Evolutionary conservation across 2,797 vertebrate species (phyloP).

Genomic region (Podarcis lilfordi): DNA sequence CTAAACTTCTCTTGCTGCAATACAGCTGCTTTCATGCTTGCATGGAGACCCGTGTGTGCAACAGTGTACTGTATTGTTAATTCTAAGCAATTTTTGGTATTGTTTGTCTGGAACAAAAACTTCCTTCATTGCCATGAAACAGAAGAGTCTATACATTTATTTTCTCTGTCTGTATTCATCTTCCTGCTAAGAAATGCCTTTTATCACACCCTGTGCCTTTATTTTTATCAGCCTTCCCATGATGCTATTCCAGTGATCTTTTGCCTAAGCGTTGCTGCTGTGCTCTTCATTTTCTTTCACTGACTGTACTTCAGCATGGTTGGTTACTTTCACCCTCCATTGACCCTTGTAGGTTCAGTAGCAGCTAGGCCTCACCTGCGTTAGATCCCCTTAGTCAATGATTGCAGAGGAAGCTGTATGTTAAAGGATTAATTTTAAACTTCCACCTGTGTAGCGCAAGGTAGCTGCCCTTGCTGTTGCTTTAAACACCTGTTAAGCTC

Average conservation of each 20-base stretch:
- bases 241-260: conserved; percentile 31
- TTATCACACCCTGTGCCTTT: conserved; percentile 26
- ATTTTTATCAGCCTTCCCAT: conserved; percentile 31
- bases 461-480: background rate
- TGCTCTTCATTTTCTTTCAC: conserved; percentile 14
- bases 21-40: background rate
- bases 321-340: conserved; percentile 35
- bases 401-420: conserved; percentile 56
- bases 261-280: conserved; percentile 40
- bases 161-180: conserved; percentile 27
- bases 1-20: background rate
- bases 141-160: background rate
- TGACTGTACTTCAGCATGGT: conserved; percentile 41
- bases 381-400: conserved; percentile 35
- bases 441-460: conserved; percentile 26
- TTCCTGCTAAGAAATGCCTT: conserved; percentile 21
- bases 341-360: conserved; percentile 43
- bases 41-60: background rate
- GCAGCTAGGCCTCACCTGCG: conserved; percentile 30
- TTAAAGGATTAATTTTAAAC: conserved; percentile 60
- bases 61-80: conserved; percentile 17
- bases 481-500: conserved; percentile 47
- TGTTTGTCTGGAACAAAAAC: background rate
- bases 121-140: background rate
- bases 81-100: conserved; percentile 16